Evolutionary conservation across 1,140 invertebrate genomes (phyloP), one percentile per base, ranked within the genome.

Genomic region (Drosophila ogumai): DNA sequence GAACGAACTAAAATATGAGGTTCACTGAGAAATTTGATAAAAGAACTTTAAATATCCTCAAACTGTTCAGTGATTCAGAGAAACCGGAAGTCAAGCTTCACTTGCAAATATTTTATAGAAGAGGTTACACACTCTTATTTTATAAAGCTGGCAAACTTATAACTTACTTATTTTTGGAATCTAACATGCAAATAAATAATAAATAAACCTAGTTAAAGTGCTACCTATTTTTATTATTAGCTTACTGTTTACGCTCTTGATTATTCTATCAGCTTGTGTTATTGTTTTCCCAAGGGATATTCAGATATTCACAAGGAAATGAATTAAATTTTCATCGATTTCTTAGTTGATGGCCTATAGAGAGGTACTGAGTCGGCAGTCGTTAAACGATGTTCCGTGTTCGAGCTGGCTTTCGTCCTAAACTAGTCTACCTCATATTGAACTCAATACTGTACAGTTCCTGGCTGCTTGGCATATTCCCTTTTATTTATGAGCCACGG

Each of bases 391-490:
- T 82, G 80, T 75, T 58, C 61, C 79, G 49, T 15, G 19, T 52
- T 46, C 58, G 34, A 22, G 56, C 41, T 38, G 61, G 68, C n/a
- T 74, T 71, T 32, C 49, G 63, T 4, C 63, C 50, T 19, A 74
- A 61, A 36, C 32, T 82, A 13, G 80, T 74, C 49, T 36, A 36
- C 19, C 36, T 65, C 1, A 82, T 75, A 28, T 13, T 75, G 4
- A 44, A 54, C 22, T 41, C 59, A 2, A 58, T 61, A 36, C 50
- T 80, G 1, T 73, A 73, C 15, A 17, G 46, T 7, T 84, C 81
- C 36, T 85, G 66, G 72, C 34, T 52, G 1, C 54, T 85, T 2
- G 77, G 81, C 1, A 59, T 86, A 22, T 69, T 85, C 22, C 81
- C 82, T 4, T 85, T 81, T 60, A 56, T 47, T 6, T 85, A 74